Conservation (phyloP, 2,113 vertebrate species). For the Pluvialis apricaria region DNA sequence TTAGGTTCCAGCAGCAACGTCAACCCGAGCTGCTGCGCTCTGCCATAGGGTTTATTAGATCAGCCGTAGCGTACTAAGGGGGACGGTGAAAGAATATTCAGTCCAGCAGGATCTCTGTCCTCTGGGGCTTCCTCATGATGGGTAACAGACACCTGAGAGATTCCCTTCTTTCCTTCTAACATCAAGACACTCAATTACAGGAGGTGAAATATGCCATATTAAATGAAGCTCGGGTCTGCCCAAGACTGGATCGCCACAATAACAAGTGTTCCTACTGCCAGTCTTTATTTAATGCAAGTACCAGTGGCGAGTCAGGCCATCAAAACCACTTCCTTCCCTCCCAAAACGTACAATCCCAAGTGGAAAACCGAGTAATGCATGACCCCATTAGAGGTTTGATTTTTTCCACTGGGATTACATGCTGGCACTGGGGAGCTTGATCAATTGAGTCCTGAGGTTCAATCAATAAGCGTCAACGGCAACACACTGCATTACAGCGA, state of each 20-base stretch:
- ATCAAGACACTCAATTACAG: not conserved
- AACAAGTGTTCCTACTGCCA: not conserved
- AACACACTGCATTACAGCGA: not conserved
- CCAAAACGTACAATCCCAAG: not conserved
- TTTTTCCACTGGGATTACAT: slow-evolving; percentile 1
- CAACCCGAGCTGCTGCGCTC: not conserved
- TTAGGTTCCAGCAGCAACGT: not conserved
- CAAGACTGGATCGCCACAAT: not conserved
- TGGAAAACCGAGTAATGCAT: not conserved
- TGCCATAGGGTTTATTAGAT: not conserved
- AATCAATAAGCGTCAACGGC: slow-evolving; percentile 29
- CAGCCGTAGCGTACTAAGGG: not conserved
- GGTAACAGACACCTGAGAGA: not conserved
- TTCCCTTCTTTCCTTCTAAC: not conserved
- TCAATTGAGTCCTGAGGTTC: slow-evolving; percentile 39
- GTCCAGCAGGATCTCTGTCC: not conserved
- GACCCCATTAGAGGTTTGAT: slow-evolving; percentile 12
- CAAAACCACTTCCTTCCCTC: slow-evolving; percentile 4
- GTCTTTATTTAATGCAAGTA: not conserved
- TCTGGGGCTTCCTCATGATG: not conserved
- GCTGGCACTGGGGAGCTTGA: not conserved
- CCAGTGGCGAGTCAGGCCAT: not conserved
- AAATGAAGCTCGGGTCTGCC: not conserved
- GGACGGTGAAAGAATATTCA: not conserved
- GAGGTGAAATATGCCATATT: not conserved